Base-by-base conservation (phyloP, 2,888 invertebrate species). In the Drosophila parthenogenetica region DNA sequence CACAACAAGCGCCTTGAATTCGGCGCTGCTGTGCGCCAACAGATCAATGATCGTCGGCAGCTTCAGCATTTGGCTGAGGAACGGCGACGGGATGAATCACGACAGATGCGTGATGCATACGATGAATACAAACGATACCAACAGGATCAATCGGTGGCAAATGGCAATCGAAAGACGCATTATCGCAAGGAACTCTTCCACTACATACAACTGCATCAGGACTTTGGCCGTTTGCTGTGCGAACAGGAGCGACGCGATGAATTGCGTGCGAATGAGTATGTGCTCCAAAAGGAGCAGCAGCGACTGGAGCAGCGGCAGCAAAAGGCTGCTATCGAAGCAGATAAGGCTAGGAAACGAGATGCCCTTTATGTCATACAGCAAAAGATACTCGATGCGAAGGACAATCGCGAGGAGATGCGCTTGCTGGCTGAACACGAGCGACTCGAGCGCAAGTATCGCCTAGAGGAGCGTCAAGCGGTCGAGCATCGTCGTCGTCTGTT, bases 361-460 rank as follows among this genome's bases (percentile, higher is more conserved):
- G 67, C 62, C 0, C 70, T 85, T 10, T 75, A 51, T 16, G 68
- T 71, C 5, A 64, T 73, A 0, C 87, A 87, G 25, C 79, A 89
- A 11, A 85, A 89, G 68, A 73, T 81, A 0, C 63, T 89, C 19
- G 85, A 87, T 14, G 73, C 86, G 17, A 79, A 77, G 46, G 71
- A 55, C 19, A 85, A 82, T 51, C 77, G 85, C 2, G 89, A 85
- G 7, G 82, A 87, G 63, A 75, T 85, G 86, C 85, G 87, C 3
- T 67, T 65, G 29, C 51, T 89, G 1, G 74, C 87, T 39, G 85
- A 85, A 42, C 73, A 69, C 43, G 85, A 85, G 37, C 77, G 81
- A 0, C 54, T 89, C 11, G 85, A 85, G 62, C 79, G 87, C n/a
- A 77, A 72, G 3, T 85, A 85, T 45, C 77, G 85, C n/a, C 19